Conservation (phyloP, 37 sponge, comb jelly and placozoan genomes). For the Mnemiopsis leidyi region DNA sequence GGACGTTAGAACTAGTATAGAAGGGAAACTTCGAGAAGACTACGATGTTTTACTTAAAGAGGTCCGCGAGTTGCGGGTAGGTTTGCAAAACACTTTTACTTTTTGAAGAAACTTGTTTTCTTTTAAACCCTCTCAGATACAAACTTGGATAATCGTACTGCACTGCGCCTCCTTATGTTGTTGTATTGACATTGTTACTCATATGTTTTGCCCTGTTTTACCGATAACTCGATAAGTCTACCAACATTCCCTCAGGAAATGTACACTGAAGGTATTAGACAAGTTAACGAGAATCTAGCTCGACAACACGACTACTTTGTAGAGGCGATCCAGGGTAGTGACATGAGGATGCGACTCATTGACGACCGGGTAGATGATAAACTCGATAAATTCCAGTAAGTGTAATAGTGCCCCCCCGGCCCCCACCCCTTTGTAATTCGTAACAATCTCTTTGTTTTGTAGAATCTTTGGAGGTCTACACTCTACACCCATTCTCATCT, state of each 20-base stretch:
- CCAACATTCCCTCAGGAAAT: constrained; percentile 24
- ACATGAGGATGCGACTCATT: neutral
- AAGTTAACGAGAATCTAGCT: neutral
- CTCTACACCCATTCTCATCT: neutral
- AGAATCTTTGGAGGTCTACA: neutral
- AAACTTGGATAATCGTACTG: too few species aligned
- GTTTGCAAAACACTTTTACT: too few species aligned
- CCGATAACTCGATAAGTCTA: too few species aligned
- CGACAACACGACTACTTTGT: constrained; percentile 18
- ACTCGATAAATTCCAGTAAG: constrained; percentile 56
- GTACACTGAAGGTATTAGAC: neutral
- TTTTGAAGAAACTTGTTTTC: too few species aligned
- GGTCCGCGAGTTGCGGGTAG: constrained; percentile 23
- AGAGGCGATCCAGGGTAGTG: neutral
- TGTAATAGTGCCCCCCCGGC: neutral
- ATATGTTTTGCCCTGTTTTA: too few species aligned
- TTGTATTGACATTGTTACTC: too few species aligned
- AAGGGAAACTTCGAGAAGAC: constrained; percentile 10
- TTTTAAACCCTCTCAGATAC: too few species aligned
- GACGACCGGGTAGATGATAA: constrained; percentile 51
- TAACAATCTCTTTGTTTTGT: neutral
- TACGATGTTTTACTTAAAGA: neutral
- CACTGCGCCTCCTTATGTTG: too few species aligned
- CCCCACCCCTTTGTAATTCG: neutral
- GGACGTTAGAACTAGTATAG: neutral